Evolutionary conservation across 2,888 invertebrate genomes (phyloP).

Genomic region (Petrophora chlorosata): DNA sequence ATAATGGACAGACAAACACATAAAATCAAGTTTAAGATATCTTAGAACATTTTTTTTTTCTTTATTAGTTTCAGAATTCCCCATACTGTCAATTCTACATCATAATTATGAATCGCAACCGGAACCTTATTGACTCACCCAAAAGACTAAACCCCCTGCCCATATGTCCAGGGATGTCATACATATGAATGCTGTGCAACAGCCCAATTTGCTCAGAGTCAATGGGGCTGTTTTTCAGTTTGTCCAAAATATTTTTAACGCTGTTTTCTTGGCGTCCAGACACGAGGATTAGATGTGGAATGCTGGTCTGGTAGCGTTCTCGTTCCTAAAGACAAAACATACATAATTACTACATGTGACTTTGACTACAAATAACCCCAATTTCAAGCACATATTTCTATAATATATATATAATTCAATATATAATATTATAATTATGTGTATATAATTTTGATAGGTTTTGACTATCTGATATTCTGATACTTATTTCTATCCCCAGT

Average conservation of each 20-base stretch:
- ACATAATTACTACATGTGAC: too few species aligned
- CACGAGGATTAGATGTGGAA: slow-evolving; percentile 76
- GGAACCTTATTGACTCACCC: slow-evolving; percentile 36
- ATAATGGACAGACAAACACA: too few species aligned
- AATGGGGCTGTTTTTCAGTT: slow-evolving; percentile 45
- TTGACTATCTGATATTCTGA: too few species aligned
- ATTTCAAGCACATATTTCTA: too few species aligned
- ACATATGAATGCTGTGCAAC: slow-evolving; percentile 70
- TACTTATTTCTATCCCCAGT: neutral
- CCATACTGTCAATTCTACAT: neutral
- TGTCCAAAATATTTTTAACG: slow-evolving; percentile 53
- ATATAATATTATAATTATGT: too few species aligned
- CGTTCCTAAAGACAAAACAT: slow-evolving; percentile 39
- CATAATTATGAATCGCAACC: neutral
- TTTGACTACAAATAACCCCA: too few species aligned
- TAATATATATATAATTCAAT: too few species aligned
- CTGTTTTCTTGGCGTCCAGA: slow-evolving; percentile 82
- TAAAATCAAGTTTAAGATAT: too few species aligned
- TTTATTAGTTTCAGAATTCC: too few species aligned
- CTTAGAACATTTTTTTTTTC: too few species aligned
- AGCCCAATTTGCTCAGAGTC: slow-evolving; percentile 76
- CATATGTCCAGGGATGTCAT: slow-evolving; percentile 81
- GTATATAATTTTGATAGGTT: too few species aligned
- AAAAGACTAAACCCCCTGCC: slow-evolving; percentile 85
- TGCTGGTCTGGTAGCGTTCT: slow-evolving; percentile 45